Evolutionary conservation across 2,797 vertebrate species (phyloP).

Genomic region (Poecilia gillii): DNA sequence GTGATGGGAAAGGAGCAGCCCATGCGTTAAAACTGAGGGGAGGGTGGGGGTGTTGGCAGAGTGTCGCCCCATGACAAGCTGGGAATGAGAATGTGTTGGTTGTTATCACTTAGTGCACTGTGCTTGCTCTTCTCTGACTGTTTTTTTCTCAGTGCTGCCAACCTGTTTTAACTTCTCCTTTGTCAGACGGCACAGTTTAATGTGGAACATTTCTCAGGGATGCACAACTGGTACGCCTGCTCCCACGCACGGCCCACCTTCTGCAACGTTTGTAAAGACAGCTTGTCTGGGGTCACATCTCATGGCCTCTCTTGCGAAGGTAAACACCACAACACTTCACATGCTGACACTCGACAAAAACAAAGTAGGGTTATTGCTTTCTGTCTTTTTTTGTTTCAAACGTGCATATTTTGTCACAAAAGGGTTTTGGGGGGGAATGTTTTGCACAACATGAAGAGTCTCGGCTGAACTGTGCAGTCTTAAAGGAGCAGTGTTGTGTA

Average conservation of each 20-base stretch:
- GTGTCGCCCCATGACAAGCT: background rate
- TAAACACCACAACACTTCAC: slow-evolving; percentile 62
- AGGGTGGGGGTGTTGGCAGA: background rate
- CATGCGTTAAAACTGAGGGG: background rate
- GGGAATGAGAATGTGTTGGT: background rate
- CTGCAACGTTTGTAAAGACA: slow-evolving; percentile 98
- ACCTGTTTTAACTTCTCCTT: slow-evolving; percentile 87
- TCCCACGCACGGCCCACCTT: slow-evolving; percentile 98
- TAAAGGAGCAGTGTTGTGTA: too few relatives aligned
- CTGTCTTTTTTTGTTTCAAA: background rate
- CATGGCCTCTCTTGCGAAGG: slow-evolving; percentile 99
- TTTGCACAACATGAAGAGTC: background rate
- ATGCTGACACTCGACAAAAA: background rate
- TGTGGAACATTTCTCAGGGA: slow-evolving; percentile 99
- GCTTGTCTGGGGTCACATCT: slow-evolving; percentile 96
- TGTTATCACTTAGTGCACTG: slow-evolving; percentile 13
- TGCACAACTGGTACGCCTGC: slow-evolving; percentile 99
- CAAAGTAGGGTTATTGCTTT: background rate
- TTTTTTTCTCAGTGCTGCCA: slow-evolving; percentile 77
- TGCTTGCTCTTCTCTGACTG: slow-evolving; percentile 62
- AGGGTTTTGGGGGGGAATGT: background rate
- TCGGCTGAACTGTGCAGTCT: background rate
- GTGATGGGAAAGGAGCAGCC: background rate
- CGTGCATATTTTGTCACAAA: background rate
- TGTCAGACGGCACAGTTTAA: slow-evolving; percentile 99